Percentiles rank a stretch among this genome's conserved stretches.
These are phyloP conservation scores for Poecilia wingei DNA, from an alignment of 2,797 vertebrate genomes.

Conservation along the genomic window DNA sequence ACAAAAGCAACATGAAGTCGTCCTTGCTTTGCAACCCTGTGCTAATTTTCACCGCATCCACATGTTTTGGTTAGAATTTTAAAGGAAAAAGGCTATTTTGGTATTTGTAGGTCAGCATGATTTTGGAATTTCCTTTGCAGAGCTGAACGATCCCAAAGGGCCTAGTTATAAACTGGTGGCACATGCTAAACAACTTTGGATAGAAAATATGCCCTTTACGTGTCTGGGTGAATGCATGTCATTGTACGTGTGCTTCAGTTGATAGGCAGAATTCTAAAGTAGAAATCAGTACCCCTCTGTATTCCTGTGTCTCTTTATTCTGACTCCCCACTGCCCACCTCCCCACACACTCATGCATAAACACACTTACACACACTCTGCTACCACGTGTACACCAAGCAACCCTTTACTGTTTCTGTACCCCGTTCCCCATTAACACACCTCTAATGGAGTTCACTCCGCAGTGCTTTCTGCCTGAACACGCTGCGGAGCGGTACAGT, in stretches of 20 bases:
- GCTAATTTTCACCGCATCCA: background rate
- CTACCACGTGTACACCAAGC: background rate
- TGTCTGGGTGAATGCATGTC: conserved; percentile 39
- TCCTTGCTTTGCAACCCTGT: background rate
- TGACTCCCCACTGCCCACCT: conserved; percentile 25
- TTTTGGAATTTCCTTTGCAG: background rate
- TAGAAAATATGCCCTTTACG: conserved; percentile 1
- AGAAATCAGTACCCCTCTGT: conserved; percentile 48
- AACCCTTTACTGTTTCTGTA: conserved; percentile 2
- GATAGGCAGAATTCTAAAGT: conserved; percentile 47
- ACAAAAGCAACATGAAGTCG: background rate
- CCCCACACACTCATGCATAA: background rate
- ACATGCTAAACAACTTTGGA: background rate
- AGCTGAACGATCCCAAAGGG: background rate
- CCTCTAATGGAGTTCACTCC: conserved; percentile 72
- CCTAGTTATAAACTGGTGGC: background rate
- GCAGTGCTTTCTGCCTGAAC: conserved; percentile 64
- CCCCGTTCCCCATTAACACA: conserved; percentile 58
- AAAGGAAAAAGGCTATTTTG: background rate
- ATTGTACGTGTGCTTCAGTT: conserved; percentile 29
- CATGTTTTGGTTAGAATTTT: background rate
- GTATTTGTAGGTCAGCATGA: background rate
- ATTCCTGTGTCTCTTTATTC: conserved; percentile 23
- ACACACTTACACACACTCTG: background rate
- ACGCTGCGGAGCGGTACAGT: conserved; percentile 50